Evolutionary conservation across 2,113 vertebrate species (phyloP).

Genomic region (zebrafish (Danio rerio)): GRCz12tu NC_133197.1:23053001-23053500

Average conservation of each 20-base stretch:
- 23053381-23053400: constrained; percentile 73
- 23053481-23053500: constrained; percentile 74
- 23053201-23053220: constrained; percentile 67
- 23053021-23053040: constrained; percentile 71
- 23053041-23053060: constrained; percentile 79
- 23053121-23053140: constrained; percentile 66
- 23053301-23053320: constrained; percentile 53
- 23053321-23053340: constrained; percentile 57
- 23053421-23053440: constrained; percentile 77
- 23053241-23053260: constrained; percentile 37
- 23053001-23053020: constrained; percentile 77
- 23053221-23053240: constrained; percentile 54
- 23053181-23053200: constrained; percentile 75
- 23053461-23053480: constrained; percentile 59
- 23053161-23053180: constrained; percentile 78
- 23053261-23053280: constrained; percentile 49
- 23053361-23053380: constrained; percentile 80
- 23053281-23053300: constrained; percentile 30
- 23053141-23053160: constrained; percentile 68
- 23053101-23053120: constrained; percentile 63
- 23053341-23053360: constrained; percentile 70
- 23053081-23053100: constrained; percentile 69
- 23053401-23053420: constrained; percentile 75
- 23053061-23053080: constrained; percentile 71
- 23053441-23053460: constrained; percentile 71